Evolutionary conservation across 2,113 vertebrate genomes (phyloP), one percentile per base, ranked within the genome.

Genomic region (Pedetes capensis): DNA sequence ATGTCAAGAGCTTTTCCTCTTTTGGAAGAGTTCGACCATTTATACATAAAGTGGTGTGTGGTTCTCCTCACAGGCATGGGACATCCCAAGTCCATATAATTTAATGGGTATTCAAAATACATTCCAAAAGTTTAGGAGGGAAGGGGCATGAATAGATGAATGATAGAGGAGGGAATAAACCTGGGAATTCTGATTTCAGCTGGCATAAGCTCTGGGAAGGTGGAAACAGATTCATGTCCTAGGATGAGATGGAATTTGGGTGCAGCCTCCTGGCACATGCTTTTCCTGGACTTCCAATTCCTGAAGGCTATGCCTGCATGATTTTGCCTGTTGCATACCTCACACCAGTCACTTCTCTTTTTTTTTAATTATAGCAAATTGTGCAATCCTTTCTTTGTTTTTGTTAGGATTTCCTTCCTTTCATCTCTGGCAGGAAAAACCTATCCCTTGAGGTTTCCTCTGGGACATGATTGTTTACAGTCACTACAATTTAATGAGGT

Each of bases 381-480:
- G 75, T 72, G 90, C 76, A 95, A 87, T 37, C 42, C 27, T 81
- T 61, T 76, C 80, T 89, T 85, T 74, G 72, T 66, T 87, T 92
- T 76, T 6, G 34, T 82, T 44, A 78, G 84, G 84, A 81, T 85
- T 96, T 95, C 97, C 96, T 95, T 57, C 49, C 68, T 53, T 89
- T 87, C 90, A 78, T 96, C 92, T 25, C 34, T 37, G 42, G 39
- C 44, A 79, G 84, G 79, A 87, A 96, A 92, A 93, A 44, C 42
- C n/a, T 82, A 94, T 84, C 92, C 83, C 57, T 55, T 87, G 92
- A 93, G 94, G 90, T 84, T 92, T 97, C 89, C 83, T 92, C 47
- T 66, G 71, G 85, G 66, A 87, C 71, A 29, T 6, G 39, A 64
- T 91, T 88, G 84, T 87, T 96, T 94, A 68, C 53, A 86, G 74